phyloP scores from a whole-genome alignment of 2,113 vertebrate genomes.

The Stegostoma tigrinum region DNA sequence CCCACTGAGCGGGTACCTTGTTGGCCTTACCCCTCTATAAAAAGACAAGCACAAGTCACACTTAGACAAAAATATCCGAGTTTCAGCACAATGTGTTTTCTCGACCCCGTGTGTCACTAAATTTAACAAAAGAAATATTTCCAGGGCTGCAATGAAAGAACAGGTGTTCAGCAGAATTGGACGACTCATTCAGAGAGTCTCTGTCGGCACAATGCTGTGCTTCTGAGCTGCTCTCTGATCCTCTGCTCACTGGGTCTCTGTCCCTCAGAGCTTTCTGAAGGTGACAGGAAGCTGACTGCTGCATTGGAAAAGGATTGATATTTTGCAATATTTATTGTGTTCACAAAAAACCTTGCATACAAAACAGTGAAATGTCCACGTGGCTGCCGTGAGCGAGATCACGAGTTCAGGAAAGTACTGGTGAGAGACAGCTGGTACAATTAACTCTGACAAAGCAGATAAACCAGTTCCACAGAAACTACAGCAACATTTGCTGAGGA shows the following conservation, averaged over 20 bases:
- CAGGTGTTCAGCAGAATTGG: not conserved
- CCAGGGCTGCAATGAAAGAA: not conserved
- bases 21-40: too few species aligned
- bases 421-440: not conserved
- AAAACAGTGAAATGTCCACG: not conserved
- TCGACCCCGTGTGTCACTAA: not conserved
- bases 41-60: too few species aligned
- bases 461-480: not conserved
- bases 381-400: not conserved
- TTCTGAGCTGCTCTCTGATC: not conserved
- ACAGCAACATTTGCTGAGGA: not conserved
- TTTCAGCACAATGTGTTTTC: not conserved
- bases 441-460: not conserved
- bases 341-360: slow-evolving; percentile 22
- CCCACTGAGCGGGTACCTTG: too few species aligned
- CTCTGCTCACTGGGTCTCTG: not conserved
- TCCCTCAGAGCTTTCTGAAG: not conserved
- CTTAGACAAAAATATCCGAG: too few species aligned
- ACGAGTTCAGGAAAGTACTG: not conserved
- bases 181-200: not conserved
- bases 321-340: slow-evolving; percentile 31
- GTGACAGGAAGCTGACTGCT: slow-evolving; percentile 1
- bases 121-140: not conserved
- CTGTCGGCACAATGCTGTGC: not conserved
- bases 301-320: not conserved